These are phyloP conservation scores for Lordiphosa mommai DNA, from an alignment of 1,140 invertebrate species.

Conservation along the genomic window DNA sequence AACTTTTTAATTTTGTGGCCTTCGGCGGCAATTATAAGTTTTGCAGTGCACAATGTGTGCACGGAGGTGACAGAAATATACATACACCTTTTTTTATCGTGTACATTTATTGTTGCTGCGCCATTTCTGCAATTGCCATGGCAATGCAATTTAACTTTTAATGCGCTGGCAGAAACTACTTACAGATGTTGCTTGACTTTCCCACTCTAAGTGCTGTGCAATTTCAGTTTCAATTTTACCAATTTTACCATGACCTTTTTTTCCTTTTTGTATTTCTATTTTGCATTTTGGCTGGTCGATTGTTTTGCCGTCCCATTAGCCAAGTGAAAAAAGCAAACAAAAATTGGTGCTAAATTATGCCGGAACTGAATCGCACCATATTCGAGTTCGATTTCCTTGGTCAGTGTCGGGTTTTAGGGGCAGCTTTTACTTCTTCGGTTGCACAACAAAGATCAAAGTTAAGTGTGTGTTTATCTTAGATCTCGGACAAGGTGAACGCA, in stretches of 20 bases:
- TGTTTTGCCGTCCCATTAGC: slow-evolving; percentile 58
- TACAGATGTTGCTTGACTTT: slow-evolving; percentile 47
- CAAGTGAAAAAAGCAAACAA: slow-evolving; percentile 68
- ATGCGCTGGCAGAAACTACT: slow-evolving; percentile 43
- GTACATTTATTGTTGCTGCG: slow-evolving; percentile 14
- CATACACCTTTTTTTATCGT: slow-evolving; percentile 5
- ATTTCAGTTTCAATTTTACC: slow-evolving; percentile 72
- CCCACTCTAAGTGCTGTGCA: slow-evolving; percentile 62
- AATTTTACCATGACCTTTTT: slow-evolving; percentile 75
- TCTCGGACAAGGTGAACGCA: slow-evolving; percentile 44
- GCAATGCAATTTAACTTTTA: slow-evolving; percentile 47
- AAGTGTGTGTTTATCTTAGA: slow-evolving; percentile 22
- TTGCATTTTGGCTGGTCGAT: slow-evolving; percentile 31
- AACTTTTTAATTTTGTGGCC: slow-evolving; percentile 42
- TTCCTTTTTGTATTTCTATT: slow-evolving; percentile 12
- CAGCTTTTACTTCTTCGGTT: slow-evolving; percentile 39
- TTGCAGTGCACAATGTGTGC: neutral
- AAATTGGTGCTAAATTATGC: slow-evolving; percentile 77
- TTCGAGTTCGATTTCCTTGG: slow-evolving; percentile 12
- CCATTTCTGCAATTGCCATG: slow-evolving; percentile 53
- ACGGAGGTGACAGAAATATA: slow-evolving; percentile 10
- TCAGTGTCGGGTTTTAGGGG: too few relatives aligned
- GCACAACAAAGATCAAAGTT: slow-evolving; percentile 51
- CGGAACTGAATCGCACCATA: slow-evolving; percentile 60
- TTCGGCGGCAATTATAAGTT: slow-evolving; percentile 51